Conservation (phyloP, 2,888 invertebrate species). For the Tinea trinotella region DNA sequence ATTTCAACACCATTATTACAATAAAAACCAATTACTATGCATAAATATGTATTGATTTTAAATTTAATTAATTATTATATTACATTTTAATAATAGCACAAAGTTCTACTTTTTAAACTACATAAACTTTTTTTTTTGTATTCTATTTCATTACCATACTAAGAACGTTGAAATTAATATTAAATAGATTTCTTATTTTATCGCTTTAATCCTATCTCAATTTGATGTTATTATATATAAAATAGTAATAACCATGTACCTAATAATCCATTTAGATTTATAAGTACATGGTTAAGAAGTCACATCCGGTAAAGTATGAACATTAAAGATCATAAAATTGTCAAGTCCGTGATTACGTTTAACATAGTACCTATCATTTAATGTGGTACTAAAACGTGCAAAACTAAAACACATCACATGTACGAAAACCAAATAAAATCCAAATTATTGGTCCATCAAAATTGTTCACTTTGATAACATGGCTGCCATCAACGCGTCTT, state of each 20-base stretch:
- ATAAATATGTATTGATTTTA: no score
- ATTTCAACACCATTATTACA: not conserved
- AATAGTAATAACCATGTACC: no score
- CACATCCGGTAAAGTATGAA: not conserved
- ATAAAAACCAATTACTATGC: no score
- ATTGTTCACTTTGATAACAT: conserved; percentile 70
- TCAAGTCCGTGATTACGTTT: conserved; percentile 1
- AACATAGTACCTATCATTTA: not conserved
- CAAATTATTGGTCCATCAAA: not conserved
- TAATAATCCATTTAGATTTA: no score
- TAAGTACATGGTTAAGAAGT: no score
- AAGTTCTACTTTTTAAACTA: not conserved
- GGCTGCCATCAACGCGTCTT: conserved; percentile 76
- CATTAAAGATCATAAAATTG: not conserved
- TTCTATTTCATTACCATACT: not conserved
- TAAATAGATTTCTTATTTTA: not conserved
- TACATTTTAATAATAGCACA: not conserved
- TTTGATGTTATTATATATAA: not conserved
- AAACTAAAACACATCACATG: not conserved
- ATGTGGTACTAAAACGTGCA: not conserved
- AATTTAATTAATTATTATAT: not conserved
- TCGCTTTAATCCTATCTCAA: not conserved
- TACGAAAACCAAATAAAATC: not conserved
- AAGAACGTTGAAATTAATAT: not conserved
- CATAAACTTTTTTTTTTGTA: not conserved